Conservation (phyloP, 2,797 vertebrate species). For the Limosa lapponica region DNA sequence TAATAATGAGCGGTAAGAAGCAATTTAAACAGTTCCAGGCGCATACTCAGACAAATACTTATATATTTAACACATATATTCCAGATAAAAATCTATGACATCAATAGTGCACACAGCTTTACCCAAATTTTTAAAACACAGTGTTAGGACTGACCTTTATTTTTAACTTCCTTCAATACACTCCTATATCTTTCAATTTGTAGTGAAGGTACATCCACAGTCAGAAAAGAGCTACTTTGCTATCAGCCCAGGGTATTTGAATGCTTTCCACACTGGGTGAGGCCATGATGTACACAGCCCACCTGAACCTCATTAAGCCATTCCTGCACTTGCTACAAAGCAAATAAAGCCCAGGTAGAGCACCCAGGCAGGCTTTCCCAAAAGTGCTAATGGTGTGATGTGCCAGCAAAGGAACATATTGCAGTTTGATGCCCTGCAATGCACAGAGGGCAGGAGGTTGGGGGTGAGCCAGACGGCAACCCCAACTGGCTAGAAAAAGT, state of each 20-base stretch:
- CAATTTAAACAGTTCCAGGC: background rate
- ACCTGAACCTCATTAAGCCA: background rate
- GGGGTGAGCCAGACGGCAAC: background rate
- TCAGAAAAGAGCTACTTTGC: background rate
- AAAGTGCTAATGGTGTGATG: accelerated
- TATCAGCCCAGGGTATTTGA: accelerated
- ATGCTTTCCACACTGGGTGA: accelerated
- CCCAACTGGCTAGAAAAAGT: background rate
- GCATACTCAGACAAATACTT: background rate
- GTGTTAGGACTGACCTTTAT: background rate
- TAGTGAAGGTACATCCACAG: background rate
- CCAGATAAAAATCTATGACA: background rate
- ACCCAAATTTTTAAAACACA: background rate
- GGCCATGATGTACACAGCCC: background rate
- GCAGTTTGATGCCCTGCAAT: background rate
- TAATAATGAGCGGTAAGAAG: background rate
- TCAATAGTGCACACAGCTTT: background rate
- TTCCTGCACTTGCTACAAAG: background rate
- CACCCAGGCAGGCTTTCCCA: accelerated
- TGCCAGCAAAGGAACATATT: accelerated
- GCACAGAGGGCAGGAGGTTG: too few relatives aligned
- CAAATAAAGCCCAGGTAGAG: background rate
- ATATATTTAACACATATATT: accelerated
- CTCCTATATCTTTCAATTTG: background rate
- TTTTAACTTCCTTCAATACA: background rate